These are phyloP conservation scores for Aproaerema taeniolella DNA, from an alignment of 2,888 invertebrate genomes.

Conservation along the genomic window DNA sequence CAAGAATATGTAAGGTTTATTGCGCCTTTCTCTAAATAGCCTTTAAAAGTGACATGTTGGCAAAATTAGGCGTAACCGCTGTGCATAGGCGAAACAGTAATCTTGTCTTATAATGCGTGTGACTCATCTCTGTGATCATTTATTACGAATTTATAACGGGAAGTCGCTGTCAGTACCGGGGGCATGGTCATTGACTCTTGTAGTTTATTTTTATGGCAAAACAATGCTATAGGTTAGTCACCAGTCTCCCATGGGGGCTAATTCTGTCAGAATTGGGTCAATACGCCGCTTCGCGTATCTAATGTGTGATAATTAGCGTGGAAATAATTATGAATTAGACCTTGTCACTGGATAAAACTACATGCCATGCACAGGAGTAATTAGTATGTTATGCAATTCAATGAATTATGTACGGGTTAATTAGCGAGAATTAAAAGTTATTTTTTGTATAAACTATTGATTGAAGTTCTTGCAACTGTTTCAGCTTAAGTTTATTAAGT, in stretches of 20 bases:
- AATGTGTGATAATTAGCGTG: neutral
- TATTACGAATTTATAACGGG: slow-evolving; percentile 63
- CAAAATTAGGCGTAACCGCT: slow-evolving; percentile 16
- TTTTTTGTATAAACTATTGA: too few species aligned
- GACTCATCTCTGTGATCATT: slow-evolving; percentile 35
- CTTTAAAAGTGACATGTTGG: slow-evolving; percentile 28
- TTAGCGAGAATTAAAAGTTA: too few species aligned
- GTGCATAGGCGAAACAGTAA: slow-evolving; percentile 5
- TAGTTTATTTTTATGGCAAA: slow-evolving; percentile 36
- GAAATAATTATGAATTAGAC: slow-evolving; percentile 9
- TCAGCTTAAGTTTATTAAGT: too few species aligned
- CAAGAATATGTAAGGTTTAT: slow-evolving; percentile 26
- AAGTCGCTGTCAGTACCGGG: slow-evolving; percentile 45
- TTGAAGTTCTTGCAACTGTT: too few species aligned
- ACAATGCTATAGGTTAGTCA: slow-evolving; percentile 36
- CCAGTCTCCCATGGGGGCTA: slow-evolving; percentile 10
- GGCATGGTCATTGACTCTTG: slow-evolving; percentile 63
- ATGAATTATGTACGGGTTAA: too few species aligned
- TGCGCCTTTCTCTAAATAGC: slow-evolving; percentile 20
- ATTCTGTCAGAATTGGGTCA: slow-evolving; percentile 3
- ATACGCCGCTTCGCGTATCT: neutral
- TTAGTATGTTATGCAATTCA: slow-evolving; percentile 6
- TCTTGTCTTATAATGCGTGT: neutral
- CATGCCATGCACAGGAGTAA: neutral
- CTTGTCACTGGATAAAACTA: slow-evolving; percentile 4